Evolutionary conservation across 2,113 vertebrate species (phyloP), one percentile per base, ranked within the genome.

Genomic region (Carassius auratus): DNA sequence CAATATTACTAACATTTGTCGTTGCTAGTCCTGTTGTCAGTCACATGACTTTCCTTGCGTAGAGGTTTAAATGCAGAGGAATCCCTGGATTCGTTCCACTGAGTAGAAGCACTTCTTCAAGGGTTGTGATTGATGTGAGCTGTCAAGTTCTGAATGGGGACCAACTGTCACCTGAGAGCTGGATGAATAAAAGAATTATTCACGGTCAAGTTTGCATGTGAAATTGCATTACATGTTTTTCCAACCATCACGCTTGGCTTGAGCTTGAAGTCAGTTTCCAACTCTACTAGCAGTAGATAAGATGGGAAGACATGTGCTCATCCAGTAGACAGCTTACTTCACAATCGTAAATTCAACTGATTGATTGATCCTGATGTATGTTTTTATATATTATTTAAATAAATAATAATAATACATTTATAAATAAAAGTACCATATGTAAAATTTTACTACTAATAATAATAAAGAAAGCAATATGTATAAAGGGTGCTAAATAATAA

Each of bases 51-150:
- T 71, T 42, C 8, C 3, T 38, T 38, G 36, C 21, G 36, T 8
- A 38, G 36, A 42, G 69, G 38, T 73, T 73, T 23, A 74, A 74
- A 74, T 23, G 21, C 8, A 48, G 38, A 48, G 23, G 71, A 23
- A 75, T 48, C 12, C 73, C 2, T 48, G 38, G 73, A 45, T 26
- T 50, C 0, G 42, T 75, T 75, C n/a, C 12, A 45, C 71, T 26
- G 71, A 75, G 42, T 78, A 10, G 19, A 77, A 57, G 21, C 57
- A 21, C 13, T 13, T 21, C 50, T 33, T 78, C 76, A 38, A 17
- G 38, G 38, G 36, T 64, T 64, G 36, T 80, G 77, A 81, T 81
- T 66, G 59, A 81, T 81, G 78, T 48, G 78, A 81, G 36, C 78
- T 80, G 59, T 80, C 77, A 80, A n/a, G 13, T 17, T 80, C 9